phyloP scores from a whole-genome alignment of 2,888 invertebrate species.

The Lepidonotus clava region DNA sequence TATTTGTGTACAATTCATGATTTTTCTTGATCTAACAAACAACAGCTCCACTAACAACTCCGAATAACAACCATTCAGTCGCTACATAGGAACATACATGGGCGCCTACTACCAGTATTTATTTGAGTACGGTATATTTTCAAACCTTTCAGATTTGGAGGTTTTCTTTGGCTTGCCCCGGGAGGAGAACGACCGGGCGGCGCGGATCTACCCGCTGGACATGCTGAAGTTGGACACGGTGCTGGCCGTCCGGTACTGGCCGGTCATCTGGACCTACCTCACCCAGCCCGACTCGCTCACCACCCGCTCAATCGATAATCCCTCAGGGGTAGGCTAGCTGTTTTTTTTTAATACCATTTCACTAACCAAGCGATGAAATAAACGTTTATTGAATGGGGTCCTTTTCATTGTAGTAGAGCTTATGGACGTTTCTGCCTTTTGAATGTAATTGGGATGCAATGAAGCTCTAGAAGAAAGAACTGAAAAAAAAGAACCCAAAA shows the following conservation, averaged over 20 bases:
- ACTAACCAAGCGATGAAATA: too few species aligned
- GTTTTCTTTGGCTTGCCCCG: slow-evolving; percentile 74
- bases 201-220: slow-evolving; percentile 35
- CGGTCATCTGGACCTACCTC: slow-evolving; percentile 22
- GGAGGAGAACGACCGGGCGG: slow-evolving; percentile 70
- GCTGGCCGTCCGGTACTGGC: slow-evolving; percentile 58
- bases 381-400: too few species aligned
- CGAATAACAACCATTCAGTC: too few species aligned
- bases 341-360: too few species aligned
- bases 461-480: too few species aligned
- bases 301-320: slow-evolving; percentile 46
- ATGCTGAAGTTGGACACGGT: slow-evolving; percentile 49
- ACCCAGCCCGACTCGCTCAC: slow-evolving; percentile 56
- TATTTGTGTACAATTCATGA: too few species aligned
- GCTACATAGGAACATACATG: too few species aligned
- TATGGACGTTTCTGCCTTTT: neutral
- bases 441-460: too few species aligned
- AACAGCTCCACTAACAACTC: too few species aligned
- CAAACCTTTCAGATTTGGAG: slow-evolving; percentile 71
- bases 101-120: neutral
- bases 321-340: slow-evolving; percentile 39
- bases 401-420: neutral
- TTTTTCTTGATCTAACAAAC: too few species aligned
- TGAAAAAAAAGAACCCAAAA: too few species aligned
- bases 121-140: neutral